These are phyloP conservation scores for Luidia sarsii DNA, from an alignment of 53 echinoderm and acorn worm species.

Conservation along the genomic window DNA sequence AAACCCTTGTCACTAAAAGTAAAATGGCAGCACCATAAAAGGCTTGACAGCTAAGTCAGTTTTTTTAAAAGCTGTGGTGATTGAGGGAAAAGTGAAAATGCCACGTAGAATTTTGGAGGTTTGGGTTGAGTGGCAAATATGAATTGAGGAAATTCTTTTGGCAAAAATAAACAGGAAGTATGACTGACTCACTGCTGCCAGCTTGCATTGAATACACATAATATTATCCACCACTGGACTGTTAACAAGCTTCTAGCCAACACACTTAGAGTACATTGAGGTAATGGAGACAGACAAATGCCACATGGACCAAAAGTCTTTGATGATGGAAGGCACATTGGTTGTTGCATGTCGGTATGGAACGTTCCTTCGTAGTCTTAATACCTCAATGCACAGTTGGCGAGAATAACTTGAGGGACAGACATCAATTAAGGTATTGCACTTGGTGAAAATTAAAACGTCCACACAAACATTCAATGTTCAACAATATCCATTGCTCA, in stretches of 20 bases:
- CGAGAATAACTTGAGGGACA: not conserved
- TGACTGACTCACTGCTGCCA: slow-evolving; percentile 16
- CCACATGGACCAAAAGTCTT: not conserved
- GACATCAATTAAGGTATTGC: slow-evolving; percentile 42
- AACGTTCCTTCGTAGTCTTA: not conserved
- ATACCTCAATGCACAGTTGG: slow-evolving; percentile 47
- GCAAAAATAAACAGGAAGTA: too few species aligned
- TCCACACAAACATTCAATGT: slow-evolving; percentile 31
- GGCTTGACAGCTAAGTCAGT: slow-evolving; percentile 16
- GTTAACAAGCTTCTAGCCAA: not conserved
- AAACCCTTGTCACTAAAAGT: slow-evolving; percentile 8
- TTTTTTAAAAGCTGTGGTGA: too few species aligned
- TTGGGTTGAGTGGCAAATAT: too few species aligned
- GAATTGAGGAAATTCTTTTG: too few species aligned
- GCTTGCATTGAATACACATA: slow-evolving; percentile 52
- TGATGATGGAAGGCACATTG: slow-evolving; percentile 29
- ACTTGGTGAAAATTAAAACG: slow-evolving; percentile 36
- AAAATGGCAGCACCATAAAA: slow-evolving; percentile 47
- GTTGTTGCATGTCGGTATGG: not conserved
- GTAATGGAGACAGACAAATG: slow-evolving; percentile 19
- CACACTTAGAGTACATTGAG: slow-evolving; percentile 15
- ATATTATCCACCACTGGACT: slow-evolving; percentile 20
- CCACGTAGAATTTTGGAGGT: too few species aligned
- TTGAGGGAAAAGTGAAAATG: too few species aligned
- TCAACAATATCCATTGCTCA: not conserved